A percentile compares a stretch with the other conserved stretches of the same genome.
Evolutionary conservation across 2,888 invertebrate genomes (phyloP).

Genomic region (Isotomurus palustris): DNA sequence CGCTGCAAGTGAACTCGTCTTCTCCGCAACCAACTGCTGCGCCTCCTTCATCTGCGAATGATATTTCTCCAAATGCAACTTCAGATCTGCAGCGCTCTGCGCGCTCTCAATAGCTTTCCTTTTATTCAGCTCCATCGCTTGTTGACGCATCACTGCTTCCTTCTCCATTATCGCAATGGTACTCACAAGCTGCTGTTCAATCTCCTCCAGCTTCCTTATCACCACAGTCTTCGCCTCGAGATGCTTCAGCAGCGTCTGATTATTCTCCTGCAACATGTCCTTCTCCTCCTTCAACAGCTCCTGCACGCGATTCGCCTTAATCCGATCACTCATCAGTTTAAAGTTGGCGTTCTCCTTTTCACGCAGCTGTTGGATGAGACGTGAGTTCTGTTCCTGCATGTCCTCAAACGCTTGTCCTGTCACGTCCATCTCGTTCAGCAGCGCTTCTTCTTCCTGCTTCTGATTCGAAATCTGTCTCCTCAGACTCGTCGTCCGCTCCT

Average conservation of each 20-base stretch:
- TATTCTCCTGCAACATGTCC: conserved; percentile 51
- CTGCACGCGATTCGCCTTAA: conserved; percentile 78
- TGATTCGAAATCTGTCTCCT: conserved; percentile 52
- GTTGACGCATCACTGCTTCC: conserved; percentile 83
- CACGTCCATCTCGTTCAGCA: conserved; percentile 97
- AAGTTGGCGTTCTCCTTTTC: conserved; percentile 98
- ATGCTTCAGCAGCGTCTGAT: conserved; percentile 73
- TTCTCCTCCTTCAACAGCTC: conserved; percentile 10
- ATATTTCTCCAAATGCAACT: conserved; percentile 94
- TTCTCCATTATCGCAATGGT: conserved; percentile 90
- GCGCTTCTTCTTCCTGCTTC: conserved; percentile 84
- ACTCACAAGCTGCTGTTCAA: conserved; percentile 85
- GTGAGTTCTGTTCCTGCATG: conserved; percentile 97
- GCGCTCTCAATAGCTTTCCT: conserved; percentile 95
- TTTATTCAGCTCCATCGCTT: conserved; percentile 97
- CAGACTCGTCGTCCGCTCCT: conserved; percentile 44
- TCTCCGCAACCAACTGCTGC: conserved; percentile 92
- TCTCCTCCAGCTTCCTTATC: conserved; percentile 89
- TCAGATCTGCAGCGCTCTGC: conserved; percentile 93
- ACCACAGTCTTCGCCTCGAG: conserved; percentile 93
- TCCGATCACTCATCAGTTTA: conserved; percentile 95
- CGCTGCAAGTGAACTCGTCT: conserved; percentile 90
- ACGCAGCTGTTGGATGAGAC: conserved; percentile 86
- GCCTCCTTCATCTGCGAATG: conserved; percentile 97
- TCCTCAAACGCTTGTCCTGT: conserved; percentile 99